A percentile compares a stretch with the other conserved stretches of the same genome.
These are phyloP conservation scores for Malurus melanocephalus DNA, from an alignment of 2,113 vertebrate genomes.

Conservation along the genomic window DNA sequence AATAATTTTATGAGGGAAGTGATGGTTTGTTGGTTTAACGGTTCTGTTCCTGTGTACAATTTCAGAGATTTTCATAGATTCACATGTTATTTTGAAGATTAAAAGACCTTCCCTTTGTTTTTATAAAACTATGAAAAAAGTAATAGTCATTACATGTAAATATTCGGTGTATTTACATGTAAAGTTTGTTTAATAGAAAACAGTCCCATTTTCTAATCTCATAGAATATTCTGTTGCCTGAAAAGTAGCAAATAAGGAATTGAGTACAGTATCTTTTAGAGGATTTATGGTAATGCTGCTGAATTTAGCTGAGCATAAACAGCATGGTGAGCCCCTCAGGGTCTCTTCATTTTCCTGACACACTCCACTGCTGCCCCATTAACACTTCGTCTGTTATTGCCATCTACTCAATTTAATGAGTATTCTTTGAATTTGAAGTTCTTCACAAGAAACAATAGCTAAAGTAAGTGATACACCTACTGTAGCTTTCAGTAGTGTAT, in stretches of 20 bases:
- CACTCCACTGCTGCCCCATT: slow-evolving; percentile 78
- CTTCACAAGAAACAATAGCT: slow-evolving; percentile 54
- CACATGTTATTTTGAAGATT: not conserved
- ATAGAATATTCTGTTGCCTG: not conserved
- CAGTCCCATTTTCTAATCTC: not conserved
- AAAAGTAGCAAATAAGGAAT: not conserved
- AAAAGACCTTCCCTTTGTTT: not conserved
- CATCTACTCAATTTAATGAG: slow-evolving; percentile 79
- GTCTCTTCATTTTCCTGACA: slow-evolving; percentile 77
- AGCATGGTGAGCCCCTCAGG: slow-evolving; percentile 73
- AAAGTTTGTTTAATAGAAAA: not conserved
- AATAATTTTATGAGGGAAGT: not conserved
- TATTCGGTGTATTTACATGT: not conserved
- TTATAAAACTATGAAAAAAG: not conserved
- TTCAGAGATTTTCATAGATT: not conserved
- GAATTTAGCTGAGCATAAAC: slow-evolving; percentile 65
- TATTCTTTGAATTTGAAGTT: slow-evolving; percentile 68
- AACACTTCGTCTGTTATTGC: slow-evolving; percentile 79
- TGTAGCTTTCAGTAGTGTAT: slow-evolving; percentile 5
- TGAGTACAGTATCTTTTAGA: slow-evolving; percentile 57
- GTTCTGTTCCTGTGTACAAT: not conserved
- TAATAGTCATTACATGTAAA: not conserved
- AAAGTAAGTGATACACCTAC: slow-evolving; percentile 22
- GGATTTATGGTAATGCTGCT: slow-evolving; percentile 63
- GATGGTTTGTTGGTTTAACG: not conserved